Percentiles rank a stretch among this genome's conserved stretches.
Conservation (phyloP, 2,113 vertebrate genomes). For the Serinus canaria region DNA sequence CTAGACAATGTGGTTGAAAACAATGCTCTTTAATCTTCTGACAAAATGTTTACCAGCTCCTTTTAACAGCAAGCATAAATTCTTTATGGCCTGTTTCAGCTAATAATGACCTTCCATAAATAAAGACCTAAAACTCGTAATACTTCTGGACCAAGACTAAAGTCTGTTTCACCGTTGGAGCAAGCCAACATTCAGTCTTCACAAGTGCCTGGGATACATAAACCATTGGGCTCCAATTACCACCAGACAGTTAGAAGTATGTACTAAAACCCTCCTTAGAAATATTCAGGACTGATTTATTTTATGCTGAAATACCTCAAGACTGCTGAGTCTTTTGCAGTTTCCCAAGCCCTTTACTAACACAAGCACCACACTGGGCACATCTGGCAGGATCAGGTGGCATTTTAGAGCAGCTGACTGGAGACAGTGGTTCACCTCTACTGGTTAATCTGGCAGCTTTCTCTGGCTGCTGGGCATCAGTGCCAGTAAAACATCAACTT, state of each 20-base stretch:
- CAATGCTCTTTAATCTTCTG: not conserved
- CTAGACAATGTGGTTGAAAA: not conserved
- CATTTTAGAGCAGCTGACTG: not conserved
- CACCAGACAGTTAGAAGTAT: not conserved
- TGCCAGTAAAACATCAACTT: not conserved
- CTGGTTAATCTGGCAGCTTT: not conserved
- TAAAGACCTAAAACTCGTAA: not conserved
- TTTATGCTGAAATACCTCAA: not conserved
- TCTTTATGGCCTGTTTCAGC: not conserved
- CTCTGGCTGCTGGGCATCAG: not conserved
- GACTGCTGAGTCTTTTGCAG: not conserved
- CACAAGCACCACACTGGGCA: not conserved
- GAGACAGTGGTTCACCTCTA: not conserved
- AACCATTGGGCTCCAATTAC: not conserved
- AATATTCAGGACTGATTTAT: not conserved
- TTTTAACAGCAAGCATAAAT: not conserved
- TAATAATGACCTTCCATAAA: slow-evolving; percentile 13
- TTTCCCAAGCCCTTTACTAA: not conserved
- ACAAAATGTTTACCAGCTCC: not conserved
- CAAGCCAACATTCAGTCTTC: not conserved
- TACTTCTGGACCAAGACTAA: not conserved
- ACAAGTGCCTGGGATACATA: not conserved
- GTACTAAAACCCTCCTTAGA: not conserved
- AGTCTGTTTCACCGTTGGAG: not conserved
- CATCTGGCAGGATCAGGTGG: not conserved